Base-by-base conservation (phyloP, 2,888 invertebrate species). In the Drosophila vallismaia region DNA sequence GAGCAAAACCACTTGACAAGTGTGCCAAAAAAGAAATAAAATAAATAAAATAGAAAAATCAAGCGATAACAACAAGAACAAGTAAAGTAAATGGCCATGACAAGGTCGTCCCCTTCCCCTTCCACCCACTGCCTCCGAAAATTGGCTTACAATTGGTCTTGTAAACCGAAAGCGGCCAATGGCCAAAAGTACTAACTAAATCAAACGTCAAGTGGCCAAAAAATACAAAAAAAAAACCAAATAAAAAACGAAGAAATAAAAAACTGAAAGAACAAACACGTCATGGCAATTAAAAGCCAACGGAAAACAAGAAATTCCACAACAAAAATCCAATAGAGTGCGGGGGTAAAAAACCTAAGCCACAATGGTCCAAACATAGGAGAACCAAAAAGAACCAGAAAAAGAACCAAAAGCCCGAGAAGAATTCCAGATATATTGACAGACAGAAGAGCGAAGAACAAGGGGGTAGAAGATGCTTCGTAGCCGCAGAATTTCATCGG, bases 81-180 rank as follows among this genome's bases (percentile, higher is more conserved):
- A 44, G 9, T 42, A 8, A 24, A 24, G 24, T 5, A 44, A 44
- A 44, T 24, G 19, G 76, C 50, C 55, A 46, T 57, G 64, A 36
- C 66, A 53, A 51, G 57, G 52, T 51, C 8, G 24, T 31, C 10
- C 36, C 68, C 45, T 19, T n/a, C 36, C 36, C 19, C 19, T 19
- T 19, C 19, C 19, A 36, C 36, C 36, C 36, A 36, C 36, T 36
- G 36, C 1, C 36, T 36, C 69, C 69, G 78, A 79, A 77, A 82
- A 82, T 82, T 82, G 82, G 86, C 82, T 86, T 86, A 86, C 84
- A 82, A 86, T 84, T 87, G 86, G 80, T 79, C 76, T 71, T 64
- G 64, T 64, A 64, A 57, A 49, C 53, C 51, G 58, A 44, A 63
- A 48, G 51, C 57, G 60, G 36, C 44, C 26, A 24, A 31, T 33